Conservation (phyloP, 2,888 invertebrate genomes). For the Phania funesta region DNA sequence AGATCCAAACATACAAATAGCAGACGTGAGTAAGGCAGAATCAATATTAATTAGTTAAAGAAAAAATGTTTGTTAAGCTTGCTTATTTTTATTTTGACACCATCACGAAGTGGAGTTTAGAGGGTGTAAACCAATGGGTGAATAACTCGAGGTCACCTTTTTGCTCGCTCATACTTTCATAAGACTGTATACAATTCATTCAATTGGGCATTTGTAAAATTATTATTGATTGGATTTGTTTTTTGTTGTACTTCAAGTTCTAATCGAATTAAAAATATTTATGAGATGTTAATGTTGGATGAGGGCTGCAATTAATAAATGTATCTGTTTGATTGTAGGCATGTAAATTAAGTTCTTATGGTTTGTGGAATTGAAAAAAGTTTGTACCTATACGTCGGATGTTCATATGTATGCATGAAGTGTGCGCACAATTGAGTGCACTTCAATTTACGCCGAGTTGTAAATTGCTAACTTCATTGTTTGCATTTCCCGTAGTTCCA, state of each 20-base stretch:
- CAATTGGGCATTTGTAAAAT: not conserved
- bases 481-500: too few relatives aligned
- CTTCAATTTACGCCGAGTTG: slow-evolving; percentile 36
- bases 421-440: slow-evolving; percentile 35
- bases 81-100: not conserved
- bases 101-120: not conserved
- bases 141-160: slow-evolving; percentile 48
- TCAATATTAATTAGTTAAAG: too few relatives aligned
- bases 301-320: not conserved
- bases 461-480: slow-evolving; percentile 29
- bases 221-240: not conserved
- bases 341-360: too few relatives aligned
- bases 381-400: not conserved
- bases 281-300: not conserved
- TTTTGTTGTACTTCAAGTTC: slow-evolving; percentile 1
- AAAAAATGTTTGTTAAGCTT: too few relatives aligned
- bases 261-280: slow-evolving; percentile 17
- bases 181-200: not conserved
- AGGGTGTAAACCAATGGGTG: not conserved
- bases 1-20: not conserved
- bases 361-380: too few relatives aligned
- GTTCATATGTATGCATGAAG: not conserved
- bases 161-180: slow-evolving; percentile 57
- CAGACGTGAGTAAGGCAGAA: not conserved
- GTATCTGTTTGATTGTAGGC: not conserved